Evolutionary conservation across 1,140 invertebrate genomes (phyloP), one percentile per base, ranked within the genome.

Genomic region (Chlorops oryzae): DNA sequence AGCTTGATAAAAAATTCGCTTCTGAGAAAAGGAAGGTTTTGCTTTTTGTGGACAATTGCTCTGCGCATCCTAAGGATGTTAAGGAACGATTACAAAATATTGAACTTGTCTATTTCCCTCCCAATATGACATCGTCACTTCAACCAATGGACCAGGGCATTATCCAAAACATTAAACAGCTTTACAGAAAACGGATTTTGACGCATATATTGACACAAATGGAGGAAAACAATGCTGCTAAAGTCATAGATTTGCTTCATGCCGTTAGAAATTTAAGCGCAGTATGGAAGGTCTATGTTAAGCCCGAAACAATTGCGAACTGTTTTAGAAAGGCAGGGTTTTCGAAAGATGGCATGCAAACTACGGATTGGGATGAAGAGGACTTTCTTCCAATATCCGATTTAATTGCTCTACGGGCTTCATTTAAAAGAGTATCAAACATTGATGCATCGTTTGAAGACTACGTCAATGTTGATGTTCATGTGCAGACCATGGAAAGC

Each of bases 91-190:
- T 76, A 3, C 47, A 63, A 21, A 5, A 13, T 45, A 38, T 38
- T 21, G 28, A 47, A 35, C 15, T 47, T 17, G 35, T 13, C 18
- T 78, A 73, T 59, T 58, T 78, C 23, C 74, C 74, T 24, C 58
- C 69, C 17, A 78, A 78, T 57, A 74, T 70, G 3, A 77, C 75
- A 20, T 69, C 65, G 6, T 56, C 65, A 40, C 53, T 78, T n/a
- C 75, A 79, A 58, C 74, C 73, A 32, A 57, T 79, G 52, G 73
- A 78, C 59, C 69, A 72, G 60, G 72, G 72, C 17, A 68, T 79
- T 35, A 78, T 77, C 49, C 57, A 62, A 45, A 65, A 62, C 47
- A 59, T 72, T 37, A 72, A 73, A 58, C 48, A 48, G 23, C 58
- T 52, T 46, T 71, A 71, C 43, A 47, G 62, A 32, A 37, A 57